These are phyloP conservation scores for Atrina japonica DNA, from an alignment of 2,888 invertebrate genomes.

Conservation along the genomic window DNA sequence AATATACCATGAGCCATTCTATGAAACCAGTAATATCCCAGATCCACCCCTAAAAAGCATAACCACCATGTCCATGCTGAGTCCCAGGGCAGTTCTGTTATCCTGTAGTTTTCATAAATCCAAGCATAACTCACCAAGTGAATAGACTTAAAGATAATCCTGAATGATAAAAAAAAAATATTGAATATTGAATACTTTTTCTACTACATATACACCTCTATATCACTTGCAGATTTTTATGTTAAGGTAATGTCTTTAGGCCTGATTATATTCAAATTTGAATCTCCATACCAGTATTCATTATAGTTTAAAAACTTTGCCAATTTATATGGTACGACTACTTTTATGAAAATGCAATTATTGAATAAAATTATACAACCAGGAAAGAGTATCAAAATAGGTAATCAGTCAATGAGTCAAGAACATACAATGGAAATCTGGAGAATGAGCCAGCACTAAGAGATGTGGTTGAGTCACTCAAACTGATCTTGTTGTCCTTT, in stretches of 20 bases:
- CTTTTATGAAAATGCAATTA: too few species aligned
- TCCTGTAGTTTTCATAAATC: constrained; percentile 87
- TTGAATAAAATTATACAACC: too few species aligned
- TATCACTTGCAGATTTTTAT: too few species aligned
- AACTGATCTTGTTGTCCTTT: constrained; percentile 85
- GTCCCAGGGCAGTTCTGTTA: constrained; percentile 89
- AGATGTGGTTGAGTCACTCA: constrained; percentile 90
- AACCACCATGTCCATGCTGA: constrained; percentile 90
- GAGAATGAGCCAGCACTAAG: constrained; percentile 81
- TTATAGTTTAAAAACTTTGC: too few species aligned
- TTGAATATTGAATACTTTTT: neutral
- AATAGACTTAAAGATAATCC: constrained; percentile 61
- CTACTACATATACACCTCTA: too few species aligned
- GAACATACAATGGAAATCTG: constrained; percentile 71
- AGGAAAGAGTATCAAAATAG: too few species aligned
- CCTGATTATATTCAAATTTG: too few species aligned
- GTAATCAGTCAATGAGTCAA: too few species aligned
- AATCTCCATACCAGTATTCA: too few species aligned
- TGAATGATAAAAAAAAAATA: constrained; percentile 37
- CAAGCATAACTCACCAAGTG: constrained; percentile 82
- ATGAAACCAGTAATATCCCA: constrained; percentile 95
- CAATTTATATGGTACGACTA: too few species aligned
- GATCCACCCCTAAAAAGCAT: constrained; percentile 87
- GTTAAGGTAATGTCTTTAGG: too few species aligned
- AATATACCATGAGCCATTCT: constrained; percentile 91